Evolutionary conservation across 2,888 invertebrate genomes (phyloP), one percentile per base, ranked within the genome.

Genomic region (Morpho achilles): DNA sequence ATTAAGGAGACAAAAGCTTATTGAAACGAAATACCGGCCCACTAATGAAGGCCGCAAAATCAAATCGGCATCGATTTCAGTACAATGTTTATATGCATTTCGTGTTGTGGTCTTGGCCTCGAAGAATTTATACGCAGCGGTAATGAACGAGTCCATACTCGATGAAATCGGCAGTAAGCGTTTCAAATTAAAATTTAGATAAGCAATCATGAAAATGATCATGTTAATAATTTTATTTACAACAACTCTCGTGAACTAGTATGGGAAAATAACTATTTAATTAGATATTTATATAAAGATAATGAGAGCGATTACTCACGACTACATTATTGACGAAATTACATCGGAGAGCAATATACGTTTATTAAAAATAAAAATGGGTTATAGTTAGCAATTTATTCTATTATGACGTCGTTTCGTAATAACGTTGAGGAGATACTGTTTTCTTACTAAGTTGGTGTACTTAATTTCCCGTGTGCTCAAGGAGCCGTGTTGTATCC

Each of bases 41-140:
- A 78, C 79, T 90, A 90, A 90, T 88, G 89, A 89, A 89, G 84
- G 84, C 78, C 69, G 86, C 88, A 80, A 84, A 86, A 87, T 88
- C 85, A 87, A 88, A 88, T 84, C 81, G 80, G 75, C 87, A 81
- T 85, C 80, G 87, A 82, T 86, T 87, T 84, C 82, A 80, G 76
- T 77, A 80, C 81, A 76, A 77, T 77, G 79, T 84, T 87, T 83
- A 84, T 83, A 10, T 78, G 80, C 79, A 78, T 79, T 84, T 82
- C 81, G 79, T 77, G 80, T 79, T 79, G 74, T 64, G 56, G 62
- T 50, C 51, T 59, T 64, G 66, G 63, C 58, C 64, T 58, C 32
- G 54, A n/a, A 23, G 43, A 53, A 56, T 59, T 52, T 58, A 60
- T 60, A 62, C 50, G 53, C 39, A 52, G 43, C 58, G 50, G 73